Conservation (phyloP, 2,888 invertebrate species). For the Torymus aiolomorphi region DNA sequence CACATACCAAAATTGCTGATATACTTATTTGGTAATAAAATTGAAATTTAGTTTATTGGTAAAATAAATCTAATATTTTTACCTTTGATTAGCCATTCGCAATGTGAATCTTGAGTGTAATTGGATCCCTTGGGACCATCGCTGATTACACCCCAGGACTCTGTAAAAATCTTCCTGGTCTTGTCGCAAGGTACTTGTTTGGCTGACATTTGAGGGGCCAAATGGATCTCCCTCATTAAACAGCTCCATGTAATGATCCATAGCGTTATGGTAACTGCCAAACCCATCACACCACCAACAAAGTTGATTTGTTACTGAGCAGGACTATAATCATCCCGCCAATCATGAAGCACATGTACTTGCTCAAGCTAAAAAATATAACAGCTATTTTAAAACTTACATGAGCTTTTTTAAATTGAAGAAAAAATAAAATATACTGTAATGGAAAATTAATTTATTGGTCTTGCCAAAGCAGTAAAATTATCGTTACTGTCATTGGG, state of each 20-base stretch:
- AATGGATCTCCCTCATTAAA: conserved; percentile 68
- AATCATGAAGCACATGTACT: conserved; percentile 2
- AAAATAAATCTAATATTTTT: conserved; percentile 15
- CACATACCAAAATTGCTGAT: neutral
- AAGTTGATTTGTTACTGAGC: conserved; percentile 49
- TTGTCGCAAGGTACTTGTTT: conserved; percentile 86
- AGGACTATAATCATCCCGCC: conserved; percentile 53
- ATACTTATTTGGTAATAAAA: conserved; percentile 5
- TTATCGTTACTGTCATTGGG: too few species aligned
- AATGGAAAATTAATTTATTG: too few species aligned
- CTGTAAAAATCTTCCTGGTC: conserved; percentile 87
- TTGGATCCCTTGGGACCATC: conserved; percentile 91
- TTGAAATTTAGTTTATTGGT: conserved; percentile 7
- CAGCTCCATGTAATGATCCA: conserved; percentile 73
- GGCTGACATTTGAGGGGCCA: conserved; percentile 71
- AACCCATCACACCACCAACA: conserved; percentile 71
- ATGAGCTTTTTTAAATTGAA: too few species aligned
- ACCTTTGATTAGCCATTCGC: conserved; percentile 97
- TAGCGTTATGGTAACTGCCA: conserved; percentile 68
- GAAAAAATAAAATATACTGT: too few species aligned
- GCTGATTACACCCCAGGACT: conserved; percentile 89
- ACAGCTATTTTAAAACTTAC: neutral
- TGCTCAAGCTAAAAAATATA: conserved; percentile 15
- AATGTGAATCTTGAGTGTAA: conserved; percentile 94
- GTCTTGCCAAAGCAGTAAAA: too few species aligned